Evolutionary conservation across 2,797 vertebrate species (phyloP), one percentile per base, ranked within the genome.

Genomic region (Leucoraja ocellata): DNA sequence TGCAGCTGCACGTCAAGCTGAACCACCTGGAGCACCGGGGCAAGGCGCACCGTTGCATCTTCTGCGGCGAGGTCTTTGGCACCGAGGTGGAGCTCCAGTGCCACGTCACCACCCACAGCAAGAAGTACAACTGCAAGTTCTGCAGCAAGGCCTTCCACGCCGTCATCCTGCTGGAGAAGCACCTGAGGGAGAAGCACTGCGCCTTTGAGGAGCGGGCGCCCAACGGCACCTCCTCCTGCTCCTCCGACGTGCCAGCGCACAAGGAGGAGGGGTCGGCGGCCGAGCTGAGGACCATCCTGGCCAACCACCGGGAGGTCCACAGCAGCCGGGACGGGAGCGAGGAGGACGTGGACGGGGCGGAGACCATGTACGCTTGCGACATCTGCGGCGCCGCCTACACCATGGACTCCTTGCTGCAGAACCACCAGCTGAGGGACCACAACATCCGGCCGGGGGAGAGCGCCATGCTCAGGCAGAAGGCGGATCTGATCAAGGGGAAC

Each of bases 321-420:
- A 98, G 99, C 95, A 99, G 98, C 94, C 98, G 97, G 0, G 98
- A 99, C 63, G 98, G 98, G 94, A 99, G 98, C 6, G 98, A 99
- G 95, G 98, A 99, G 95, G 98, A 99, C 46, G 96, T 98, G 94
- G 98, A 99, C 94, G 97, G 98, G 83, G 98, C 98, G 4, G 98
- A 99, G 76, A 97, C 99, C 92, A 98, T 99, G 99, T 99, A 97
- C 1, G 96, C 97, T 25, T 99, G 99, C 92, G 99, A 99, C 95
- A 99, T 99, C 94, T 99, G 99, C 1, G 99, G 99, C 23, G 99
- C 99, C 0, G 99, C 99, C 71, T 99, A 99, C 95, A 99, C 99
- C 18, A 99, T 99, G 98, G 98, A 99, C 76, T 98, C 98, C 0
- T 97, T 99, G 63, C 96, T 99, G 94, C 98, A 98, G 93, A 99